Evolutionary conservation across 2,888 invertebrate species (phyloP).

Genomic region (Phytoseiulus persimilis): DNA sequence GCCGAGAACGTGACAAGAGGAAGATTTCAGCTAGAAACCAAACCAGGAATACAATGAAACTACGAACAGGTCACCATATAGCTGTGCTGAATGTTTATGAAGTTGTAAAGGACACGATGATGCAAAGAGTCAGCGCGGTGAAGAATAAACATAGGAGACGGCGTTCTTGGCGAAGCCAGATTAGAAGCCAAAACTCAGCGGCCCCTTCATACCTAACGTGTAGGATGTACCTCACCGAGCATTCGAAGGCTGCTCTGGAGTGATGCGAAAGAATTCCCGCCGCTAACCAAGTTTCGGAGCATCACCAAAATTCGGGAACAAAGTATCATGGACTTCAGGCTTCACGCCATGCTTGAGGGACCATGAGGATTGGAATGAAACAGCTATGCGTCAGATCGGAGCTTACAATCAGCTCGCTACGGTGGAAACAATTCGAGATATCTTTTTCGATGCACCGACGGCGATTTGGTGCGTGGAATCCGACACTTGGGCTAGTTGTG

Average conservation of each 20-base stretch:
- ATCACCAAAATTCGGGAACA: too few species aligned
- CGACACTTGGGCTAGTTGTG: too few species aligned
- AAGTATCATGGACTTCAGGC: too few species aligned
- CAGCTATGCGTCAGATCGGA: too few species aligned
- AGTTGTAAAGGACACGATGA: not conserved
- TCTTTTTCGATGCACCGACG: too few species aligned
- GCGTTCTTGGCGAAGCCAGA: not conserved
- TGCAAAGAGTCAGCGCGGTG: not conserved
- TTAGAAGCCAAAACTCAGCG: not conserved
- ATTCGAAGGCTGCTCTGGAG: not conserved
- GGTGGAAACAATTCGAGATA: too few species aligned
- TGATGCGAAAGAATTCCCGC: too few species aligned
- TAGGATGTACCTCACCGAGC: not conserved
- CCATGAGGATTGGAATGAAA: too few species aligned
- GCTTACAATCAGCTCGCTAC: too few species aligned
- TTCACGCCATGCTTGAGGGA: too few species aligned
- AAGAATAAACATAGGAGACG: not conserved
- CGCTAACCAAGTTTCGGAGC: too few species aligned
- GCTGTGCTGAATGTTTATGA: not conserved
- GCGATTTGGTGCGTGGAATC: too few species aligned
- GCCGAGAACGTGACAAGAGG: not conserved
- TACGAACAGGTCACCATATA: not conserved
- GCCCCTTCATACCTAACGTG: not conserved
- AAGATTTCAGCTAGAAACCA: not conserved
- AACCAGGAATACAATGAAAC: not conserved